These are phyloP conservation scores for Cebidichthys violaceus DNA, from an alignment of 2,113 vertebrate species.

Conservation along the genomic window DNA sequence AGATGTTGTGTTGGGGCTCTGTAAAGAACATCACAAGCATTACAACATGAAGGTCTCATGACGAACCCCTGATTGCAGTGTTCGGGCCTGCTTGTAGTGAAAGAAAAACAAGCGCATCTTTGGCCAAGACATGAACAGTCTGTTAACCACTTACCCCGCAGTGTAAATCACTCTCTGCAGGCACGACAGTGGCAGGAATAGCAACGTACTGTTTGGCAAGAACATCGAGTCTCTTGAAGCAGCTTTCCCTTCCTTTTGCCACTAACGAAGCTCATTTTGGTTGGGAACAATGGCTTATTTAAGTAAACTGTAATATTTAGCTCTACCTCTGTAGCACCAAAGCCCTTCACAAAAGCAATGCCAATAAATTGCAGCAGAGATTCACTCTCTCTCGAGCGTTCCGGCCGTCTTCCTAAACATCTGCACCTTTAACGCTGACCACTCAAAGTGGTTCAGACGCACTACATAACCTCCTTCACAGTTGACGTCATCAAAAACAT, in stretches of 20 bases:
- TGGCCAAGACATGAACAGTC: conserved; percentile 29
- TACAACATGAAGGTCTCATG: neutral
- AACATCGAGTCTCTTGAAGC: conserved; percentile 33
- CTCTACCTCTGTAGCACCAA: neutral
- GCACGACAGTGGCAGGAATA: conserved; percentile 40
- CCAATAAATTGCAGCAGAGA: neutral
- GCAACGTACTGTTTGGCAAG: conserved; percentile 36
- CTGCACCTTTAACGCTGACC: neutral
- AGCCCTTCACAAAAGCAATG: neutral
- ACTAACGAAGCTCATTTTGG: conserved; percentile 18
- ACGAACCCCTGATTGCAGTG: neutral
- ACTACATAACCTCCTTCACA: neutral
- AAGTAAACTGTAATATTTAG: conserved; percentile 14
- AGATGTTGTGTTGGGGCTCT: neutral
- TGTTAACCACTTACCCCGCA: conserved; percentile 37
- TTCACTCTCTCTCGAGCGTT: neutral
- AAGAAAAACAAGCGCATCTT: conserved; percentile 42
- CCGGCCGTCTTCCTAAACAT: neutral
- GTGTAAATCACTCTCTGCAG: conserved; percentile 35
- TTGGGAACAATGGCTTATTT: neutral
- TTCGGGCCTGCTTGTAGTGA: conserved; percentile 4
- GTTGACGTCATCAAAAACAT: neutral
- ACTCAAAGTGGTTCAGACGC: neutral
- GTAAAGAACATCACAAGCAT: neutral
- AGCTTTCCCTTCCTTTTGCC: conserved; percentile 23